phyloP scores from a whole-genome alignment of 2,113 vertebrate genomes.

The Myxocyprinus asiaticus region DNA sequence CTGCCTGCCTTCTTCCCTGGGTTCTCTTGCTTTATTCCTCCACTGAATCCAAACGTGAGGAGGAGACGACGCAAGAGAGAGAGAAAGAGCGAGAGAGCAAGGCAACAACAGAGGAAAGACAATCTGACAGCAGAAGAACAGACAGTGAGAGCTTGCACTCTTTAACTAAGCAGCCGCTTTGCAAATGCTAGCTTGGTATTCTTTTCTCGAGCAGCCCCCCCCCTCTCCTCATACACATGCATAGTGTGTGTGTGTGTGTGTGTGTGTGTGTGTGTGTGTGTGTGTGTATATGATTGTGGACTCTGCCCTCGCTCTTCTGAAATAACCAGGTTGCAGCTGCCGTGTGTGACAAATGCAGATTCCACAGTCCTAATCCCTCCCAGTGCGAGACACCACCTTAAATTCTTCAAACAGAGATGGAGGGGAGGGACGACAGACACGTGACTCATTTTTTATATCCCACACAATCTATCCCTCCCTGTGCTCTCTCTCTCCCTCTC shows the following conservation, averaged over 20 bases:
- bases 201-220: slow-evolving; percentile 36
- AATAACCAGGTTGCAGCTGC: slow-evolving; percentile 61
- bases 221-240: slow-evolving; percentile 18
- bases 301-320: slow-evolving; percentile 53
- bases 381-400: slow-evolving; percentile 56
- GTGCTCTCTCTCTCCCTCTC: slow-evolving; percentile 6
- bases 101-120: neutral
- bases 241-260: slow-evolving; percentile 38
- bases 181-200: slow-evolving; percentile 43
- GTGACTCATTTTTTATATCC: slow-evolving; percentile 29
- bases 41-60: slow-evolving; percentile 25
- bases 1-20: slow-evolving; percentile 17
- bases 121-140: slow-evolving; percentile 15
- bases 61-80: slow-evolving; percentile 17
- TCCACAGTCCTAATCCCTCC: slow-evolving; percentile 57
- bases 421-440: slow-evolving; percentile 29
- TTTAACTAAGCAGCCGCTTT: slow-evolving; percentile 45
- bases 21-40: slow-evolving; percentile 24
- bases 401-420: slow-evolving; percentile 52
- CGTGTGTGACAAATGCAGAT: slow-evolving; percentile 61
- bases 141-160: slow-evolving; percentile 39
- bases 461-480: slow-evolving; percentile 7
- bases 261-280: slow-evolving; percentile 40
- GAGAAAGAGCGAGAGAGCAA: slow-evolving; percentile 24
- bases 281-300: slow-evolving; percentile 45